Evolutionary conservation across 2,888 invertebrate species (phyloP).

Genomic region (Platycheirus albimanus): DNA sequence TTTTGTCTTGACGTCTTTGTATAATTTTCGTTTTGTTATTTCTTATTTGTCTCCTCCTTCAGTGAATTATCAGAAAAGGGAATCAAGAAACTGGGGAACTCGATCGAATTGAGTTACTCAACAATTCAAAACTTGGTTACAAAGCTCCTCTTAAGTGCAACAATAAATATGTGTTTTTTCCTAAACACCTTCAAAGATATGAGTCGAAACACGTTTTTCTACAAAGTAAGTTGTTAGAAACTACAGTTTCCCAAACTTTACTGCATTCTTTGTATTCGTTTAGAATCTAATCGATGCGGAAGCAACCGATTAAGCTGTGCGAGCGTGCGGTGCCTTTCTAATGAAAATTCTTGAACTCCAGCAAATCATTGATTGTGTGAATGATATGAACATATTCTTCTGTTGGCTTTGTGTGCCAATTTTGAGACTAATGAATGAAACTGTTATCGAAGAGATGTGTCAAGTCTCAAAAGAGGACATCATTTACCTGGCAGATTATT

Average conservation of each 20-base stretch:
- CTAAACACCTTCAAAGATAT: conserved; percentile 93
- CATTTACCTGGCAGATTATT: conserved; percentile 93
- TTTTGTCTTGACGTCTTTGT: too few species aligned
- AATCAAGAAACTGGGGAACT: conserved; percentile 95
- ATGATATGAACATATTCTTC: conserved; percentile 96
- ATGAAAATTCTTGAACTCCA: conserved; percentile 95
- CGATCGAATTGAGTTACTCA: conserved; percentile 96
- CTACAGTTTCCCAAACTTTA: too few species aligned
- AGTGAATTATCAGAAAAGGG: conserved; percentile 95
- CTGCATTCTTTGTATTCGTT: too few species aligned
- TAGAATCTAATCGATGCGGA: conserved; percentile 87
- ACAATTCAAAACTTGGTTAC: conserved; percentile 96
- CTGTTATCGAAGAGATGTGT: conserved; percentile 91
- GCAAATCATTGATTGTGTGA: conserved; percentile 96
- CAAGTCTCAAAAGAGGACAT: conserved; percentile 95
- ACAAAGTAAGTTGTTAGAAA: conserved; percentile 85
- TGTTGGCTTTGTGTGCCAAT: conserved; percentile 96
- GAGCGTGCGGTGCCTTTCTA: conserved; percentile 91
- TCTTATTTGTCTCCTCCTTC: too few species aligned
- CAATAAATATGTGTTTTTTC: conserved; percentile 93
- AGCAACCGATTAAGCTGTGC: conserved; percentile 85
- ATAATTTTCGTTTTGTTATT: too few species aligned
- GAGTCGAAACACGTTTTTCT: conserved; percentile 90
- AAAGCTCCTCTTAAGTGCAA: conserved; percentile 92
- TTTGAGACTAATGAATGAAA: conserved; percentile 91